A percentile compares a stretch with the other conserved stretches of the same genome.
Conservation (phyloP, 2,113 vertebrate species). For the Chitala chitala region DNA sequence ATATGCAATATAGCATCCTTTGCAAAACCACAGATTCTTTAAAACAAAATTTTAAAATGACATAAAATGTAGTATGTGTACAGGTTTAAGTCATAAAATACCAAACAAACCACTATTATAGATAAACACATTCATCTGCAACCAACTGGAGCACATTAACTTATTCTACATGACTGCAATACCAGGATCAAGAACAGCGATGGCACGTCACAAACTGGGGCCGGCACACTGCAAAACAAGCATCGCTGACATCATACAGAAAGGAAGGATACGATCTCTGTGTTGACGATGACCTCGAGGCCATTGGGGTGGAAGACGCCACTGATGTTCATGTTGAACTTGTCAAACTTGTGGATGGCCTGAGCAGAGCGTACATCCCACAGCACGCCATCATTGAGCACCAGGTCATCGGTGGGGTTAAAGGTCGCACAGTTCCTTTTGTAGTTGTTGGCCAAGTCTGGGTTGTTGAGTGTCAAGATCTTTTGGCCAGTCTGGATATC, state of each 20-base stretch:
- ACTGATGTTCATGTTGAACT: slow-evolving; percentile 99
- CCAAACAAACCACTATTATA: no score
- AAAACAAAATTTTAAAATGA: no score
- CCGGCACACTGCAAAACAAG: not conserved
- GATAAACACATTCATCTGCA: no score
- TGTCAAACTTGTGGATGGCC: slow-evolving; percentile 98
- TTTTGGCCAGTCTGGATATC: slow-evolving; percentile 98
- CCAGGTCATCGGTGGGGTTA: slow-evolving; percentile 96
- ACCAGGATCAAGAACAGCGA: not conserved
- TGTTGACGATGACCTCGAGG: slow-evolving; percentile 94
- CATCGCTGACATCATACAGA: not conserved
- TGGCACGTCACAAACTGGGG: not conserved
- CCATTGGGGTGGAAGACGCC: slow-evolving; percentile 96
- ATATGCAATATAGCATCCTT: no score
- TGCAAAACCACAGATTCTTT: no score
- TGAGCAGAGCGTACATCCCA: slow-evolving; percentile 95
- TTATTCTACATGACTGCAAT: no score
- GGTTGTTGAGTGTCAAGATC: slow-evolving; percentile 93
- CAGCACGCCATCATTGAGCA: slow-evolving; percentile 94
- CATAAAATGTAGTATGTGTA: no score
- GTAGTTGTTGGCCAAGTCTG: slow-evolving; percentile 98
- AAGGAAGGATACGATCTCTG: slow-evolving; percentile 94
- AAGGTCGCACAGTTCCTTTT: slow-evolving; percentile 98
- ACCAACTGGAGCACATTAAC: no score
- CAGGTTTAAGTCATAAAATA: no score